Conservation (phyloP, 2,113 vertebrate species). For the Etia nguti region DNA sequence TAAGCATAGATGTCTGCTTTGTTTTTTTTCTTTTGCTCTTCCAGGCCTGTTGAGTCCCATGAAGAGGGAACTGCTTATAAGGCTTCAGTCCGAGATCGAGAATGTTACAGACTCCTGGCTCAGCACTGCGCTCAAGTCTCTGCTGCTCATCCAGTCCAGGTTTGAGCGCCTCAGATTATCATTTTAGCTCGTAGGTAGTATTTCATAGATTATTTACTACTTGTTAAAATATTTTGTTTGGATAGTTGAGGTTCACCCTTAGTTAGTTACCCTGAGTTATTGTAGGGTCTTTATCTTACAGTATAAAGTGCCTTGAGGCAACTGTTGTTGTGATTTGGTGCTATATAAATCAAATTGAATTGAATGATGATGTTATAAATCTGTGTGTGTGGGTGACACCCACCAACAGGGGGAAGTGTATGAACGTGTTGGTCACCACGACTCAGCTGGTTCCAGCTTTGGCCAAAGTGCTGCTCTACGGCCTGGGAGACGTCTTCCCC, state of each 20-base stretch:
- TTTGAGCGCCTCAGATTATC: conserved; percentile 34
- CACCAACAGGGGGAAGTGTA: conserved; percentile 85
- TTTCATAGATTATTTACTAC: background rate
- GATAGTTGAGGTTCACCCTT: rapidly evolving
- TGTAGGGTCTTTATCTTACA: background rate
- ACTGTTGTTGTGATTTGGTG: background rate
- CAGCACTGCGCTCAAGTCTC: conserved; percentile 91
- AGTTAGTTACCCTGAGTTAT: background rate
- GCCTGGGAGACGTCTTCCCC: conserved; percentile 92
- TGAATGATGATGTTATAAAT: background rate
- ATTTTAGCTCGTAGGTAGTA: background rate
- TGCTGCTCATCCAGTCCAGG: conserved; percentile 96
- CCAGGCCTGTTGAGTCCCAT: conserved; percentile 88
- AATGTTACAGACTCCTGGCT: conserved; percentile 94
- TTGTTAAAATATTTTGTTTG: background rate
- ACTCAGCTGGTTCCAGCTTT: conserved; percentile 96
- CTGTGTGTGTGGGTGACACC: background rate
- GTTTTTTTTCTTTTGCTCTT: rapidly evolving
- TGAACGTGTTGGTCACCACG: conserved; percentile 96
- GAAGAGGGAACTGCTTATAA: conserved; percentile 86
- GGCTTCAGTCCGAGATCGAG: conserved; percentile 89
- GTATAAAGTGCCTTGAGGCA: rapidly evolving
- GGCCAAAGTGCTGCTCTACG: conserved; percentile 95
- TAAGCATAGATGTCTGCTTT: rapidly evolving
- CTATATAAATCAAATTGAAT: background rate